These are phyloP conservation scores for Crossaster papposus DNA, from an alignment of 53 echinoderm and acorn worm species.

Conservation along the genomic window DNA sequence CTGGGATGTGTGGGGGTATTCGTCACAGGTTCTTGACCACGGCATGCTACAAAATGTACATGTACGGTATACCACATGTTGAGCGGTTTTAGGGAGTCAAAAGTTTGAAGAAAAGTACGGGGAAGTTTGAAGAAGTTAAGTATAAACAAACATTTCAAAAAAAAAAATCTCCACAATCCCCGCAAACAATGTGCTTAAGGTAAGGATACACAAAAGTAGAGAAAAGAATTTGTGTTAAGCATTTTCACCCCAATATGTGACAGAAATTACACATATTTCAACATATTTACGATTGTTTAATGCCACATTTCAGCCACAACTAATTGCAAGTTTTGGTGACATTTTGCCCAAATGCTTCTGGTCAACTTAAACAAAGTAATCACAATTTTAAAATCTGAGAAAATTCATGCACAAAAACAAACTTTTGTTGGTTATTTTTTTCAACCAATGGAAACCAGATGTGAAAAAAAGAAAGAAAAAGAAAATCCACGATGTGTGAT, in stretches of 20 bases:
- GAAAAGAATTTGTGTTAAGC: not conserved
- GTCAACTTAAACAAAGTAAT: conserved; percentile 1
- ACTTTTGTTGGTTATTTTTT: not conserved
- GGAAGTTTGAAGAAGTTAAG: not conserved
- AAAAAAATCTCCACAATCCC: not conserved
- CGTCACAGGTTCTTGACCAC: conserved; percentile 10
- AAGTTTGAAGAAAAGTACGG: conserved; percentile 35
- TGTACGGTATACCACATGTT: conserved; percentile 8
- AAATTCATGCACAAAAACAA: conserved; percentile 13
- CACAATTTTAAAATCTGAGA: not conserved
- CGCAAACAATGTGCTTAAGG: not conserved
- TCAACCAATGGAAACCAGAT: not conserved
- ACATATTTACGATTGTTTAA: too few relatives aligned
- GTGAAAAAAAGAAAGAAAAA: not conserved
- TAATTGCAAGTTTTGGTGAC: not conserved
- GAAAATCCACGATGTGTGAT: too few relatives aligned
- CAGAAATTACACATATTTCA: not conserved
- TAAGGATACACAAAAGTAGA: not conserved
- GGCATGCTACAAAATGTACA: conserved; percentile 57
- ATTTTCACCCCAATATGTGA: not conserved
- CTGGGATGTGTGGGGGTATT: conserved; percentile 13
- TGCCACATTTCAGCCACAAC: not conserved
- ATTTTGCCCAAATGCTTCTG: not conserved
- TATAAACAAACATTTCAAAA: not conserved
- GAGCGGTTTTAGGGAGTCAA: conserved; percentile 45